Conservation (phyloP, 1,140 invertebrate genomes). For the Tenebrio molitor region DNA sequence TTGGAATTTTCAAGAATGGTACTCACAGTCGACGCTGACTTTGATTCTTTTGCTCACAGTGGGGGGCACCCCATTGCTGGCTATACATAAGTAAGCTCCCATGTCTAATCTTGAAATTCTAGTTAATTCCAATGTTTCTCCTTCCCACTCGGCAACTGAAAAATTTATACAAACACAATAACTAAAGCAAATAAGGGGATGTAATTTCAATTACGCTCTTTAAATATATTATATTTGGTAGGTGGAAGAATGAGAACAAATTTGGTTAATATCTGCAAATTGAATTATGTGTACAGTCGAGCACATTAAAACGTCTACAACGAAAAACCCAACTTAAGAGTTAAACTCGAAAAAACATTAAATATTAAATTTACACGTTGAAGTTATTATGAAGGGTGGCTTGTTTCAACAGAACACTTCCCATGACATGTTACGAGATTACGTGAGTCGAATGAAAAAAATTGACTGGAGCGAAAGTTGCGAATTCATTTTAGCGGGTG, state of each 20-base stretch:
- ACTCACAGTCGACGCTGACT: slow-evolving; percentile 96
- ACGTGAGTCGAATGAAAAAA: slow-evolving; percentile 16
- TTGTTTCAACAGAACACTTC: slow-evolving; percentile 9
- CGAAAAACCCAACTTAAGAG: background rate
- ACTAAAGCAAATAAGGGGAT: slow-evolving; percentile 31
- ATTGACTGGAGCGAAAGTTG: background rate
- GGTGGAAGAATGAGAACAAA: slow-evolving; percentile 12
- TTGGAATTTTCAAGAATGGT: slow-evolving; percentile 48
- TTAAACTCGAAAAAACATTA: background rate
- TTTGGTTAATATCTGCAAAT: slow-evolving; percentile 31
- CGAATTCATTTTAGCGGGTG: background rate
- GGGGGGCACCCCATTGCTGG: slow-evolving; percentile 82
- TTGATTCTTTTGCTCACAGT: slow-evolving; percentile 92
- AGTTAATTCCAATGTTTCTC: slow-evolving; percentile 85
- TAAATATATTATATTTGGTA: slow-evolving; percentile 35
- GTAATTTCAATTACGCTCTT: slow-evolving; percentile 35
- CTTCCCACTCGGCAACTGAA: slow-evolving; percentile 86
- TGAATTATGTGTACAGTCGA: slow-evolving; percentile 14
- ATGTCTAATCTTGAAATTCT: slow-evolving; percentile 90
- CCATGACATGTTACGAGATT: slow-evolving; percentile 29
- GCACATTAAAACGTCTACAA: slow-evolving; percentile 5
- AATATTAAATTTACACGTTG: slow-evolving; percentile 11
- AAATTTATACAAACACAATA: slow-evolving; percentile 47
- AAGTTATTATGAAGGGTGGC: slow-evolving; percentile 7
- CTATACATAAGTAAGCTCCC: slow-evolving; percentile 92